These are phyloP conservation scores for Rhynchonycteris naso DNA, from an alignment of 2,797 vertebrate species.

Conservation along the genomic window DNA sequence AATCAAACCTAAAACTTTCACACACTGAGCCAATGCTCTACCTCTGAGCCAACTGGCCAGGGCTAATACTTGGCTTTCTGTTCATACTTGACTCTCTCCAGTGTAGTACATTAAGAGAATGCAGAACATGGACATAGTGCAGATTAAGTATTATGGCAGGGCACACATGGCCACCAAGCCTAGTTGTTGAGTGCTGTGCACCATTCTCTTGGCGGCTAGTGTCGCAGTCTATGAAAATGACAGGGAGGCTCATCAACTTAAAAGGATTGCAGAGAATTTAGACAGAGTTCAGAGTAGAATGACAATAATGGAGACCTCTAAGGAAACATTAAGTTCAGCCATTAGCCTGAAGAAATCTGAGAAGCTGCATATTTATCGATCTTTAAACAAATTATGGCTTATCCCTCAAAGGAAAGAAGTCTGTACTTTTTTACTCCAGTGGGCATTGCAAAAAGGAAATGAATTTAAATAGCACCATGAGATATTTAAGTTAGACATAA, in stretches of 20 bases:
- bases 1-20: too few species aligned
- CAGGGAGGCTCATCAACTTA: not conserved
- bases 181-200: not conserved
- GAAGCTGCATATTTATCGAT: slow-evolving; percentile 67
- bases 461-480: slow-evolving; percentile 66
- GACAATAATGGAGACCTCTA: slow-evolving; percentile 59
- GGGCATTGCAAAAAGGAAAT: slow-evolving; percentile 65
- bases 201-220: not conserved
- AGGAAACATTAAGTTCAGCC: slow-evolving; percentile 67
- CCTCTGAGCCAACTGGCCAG: too few species aligned
- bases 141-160: not conserved
- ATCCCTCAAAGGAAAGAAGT: slow-evolving; percentile 51
- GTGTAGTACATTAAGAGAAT: not conserved
- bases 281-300: slow-evolving; percentile 13
- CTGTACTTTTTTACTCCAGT: slow-evolving; percentile 39
- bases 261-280: slow-evolving; percentile 50
- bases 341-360: slow-evolving; percentile 64
- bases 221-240: not conserved
- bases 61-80: not conserved
- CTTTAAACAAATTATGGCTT: slow-evolving; percentile 72
- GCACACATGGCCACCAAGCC: not conserved
- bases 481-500: slow-evolving; percentile 64
- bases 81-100: slow-evolving; percentile 46
- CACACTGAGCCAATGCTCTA: too few species aligned
- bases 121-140: not conserved